Evolutionary conservation across 2,888 invertebrate genomes (phyloP), one percentile per base, ranked within the genome.

Genomic region (Hololepta plana): DNA sequence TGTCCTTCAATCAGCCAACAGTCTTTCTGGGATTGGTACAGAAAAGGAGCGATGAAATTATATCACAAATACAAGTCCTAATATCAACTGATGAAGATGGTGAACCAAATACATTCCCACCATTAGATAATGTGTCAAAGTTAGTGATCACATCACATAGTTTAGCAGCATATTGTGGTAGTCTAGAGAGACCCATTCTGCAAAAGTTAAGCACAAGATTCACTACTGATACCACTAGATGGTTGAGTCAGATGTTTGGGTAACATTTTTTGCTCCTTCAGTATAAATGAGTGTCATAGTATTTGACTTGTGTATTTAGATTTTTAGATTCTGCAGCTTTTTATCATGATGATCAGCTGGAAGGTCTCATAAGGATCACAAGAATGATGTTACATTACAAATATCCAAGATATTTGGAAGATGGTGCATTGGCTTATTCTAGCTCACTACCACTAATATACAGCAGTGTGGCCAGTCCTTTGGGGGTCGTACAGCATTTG

Each of bases 231-330:
- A 81, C 84, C 1, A 80, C 82, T 3, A 59, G 81, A 37, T 90
- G 90, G 90, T 60, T 90, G 42, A 71, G 81, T 27, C 74, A 82
- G 44, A 64, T 90, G 45, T 87, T 87, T 57, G 75, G 75, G 79
- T 77, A 49, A 46, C 50, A 23, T 28, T 29, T 19, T 25, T 29
- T 23, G 6, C 12, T n/a, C n/a, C n/a, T n/a, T n/a, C n/a, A n/a
- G n/a, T n/a, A n/a, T n/a, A n/a, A n/a, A n/a, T n/a, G n/a, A n/a
- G n/a, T n/a, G n/a, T n/a, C n/a, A n/a, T n/a, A 13, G n/a, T 6
- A 26, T 25, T 13, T 27, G n/a, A n/a, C n/a, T n/a, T n/a, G n/a
- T n/a, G n/a, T n/a, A n/a, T n/a, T 33, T 51, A 82, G 87, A 41
- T 73, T 87, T 49, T 61, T 73, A 32, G 82, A 87, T 43, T 76